These are phyloP conservation scores for Acronicta leporina DNA, from an alignment of 2,888 invertebrate species.

Conservation along the genomic window DNA sequence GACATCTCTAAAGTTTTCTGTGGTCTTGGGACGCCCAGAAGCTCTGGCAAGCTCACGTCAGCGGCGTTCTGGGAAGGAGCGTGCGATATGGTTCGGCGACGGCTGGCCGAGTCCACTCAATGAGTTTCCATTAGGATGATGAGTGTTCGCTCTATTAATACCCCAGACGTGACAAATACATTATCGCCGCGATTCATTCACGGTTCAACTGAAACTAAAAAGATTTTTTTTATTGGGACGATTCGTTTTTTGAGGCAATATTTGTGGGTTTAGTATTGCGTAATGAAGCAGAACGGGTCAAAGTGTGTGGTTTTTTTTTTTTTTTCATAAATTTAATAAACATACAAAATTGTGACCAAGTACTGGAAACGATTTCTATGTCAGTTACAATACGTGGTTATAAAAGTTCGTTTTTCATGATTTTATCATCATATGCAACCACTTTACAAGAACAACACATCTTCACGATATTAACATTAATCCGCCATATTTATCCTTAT, in stretches of 20 bases:
- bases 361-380: too few relatives aligned
- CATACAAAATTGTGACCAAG: too few relatives aligned
- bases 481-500: too few relatives aligned
- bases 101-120: constrained; percentile 56
- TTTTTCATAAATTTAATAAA: too few relatives aligned
- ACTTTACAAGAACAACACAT: too few relatives aligned
- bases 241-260: constrained; percentile 4
- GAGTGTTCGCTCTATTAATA: constrained; percentile 69
- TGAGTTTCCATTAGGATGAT: constrained; percentile 68
- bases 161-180: constrained; percentile 68
- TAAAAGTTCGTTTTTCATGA: too few relatives aligned
- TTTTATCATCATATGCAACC: too few relatives aligned
- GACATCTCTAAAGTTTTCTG: constrained; percentile 23
- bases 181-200: constrained; percentile 66
- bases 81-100: constrained; percentile 56
- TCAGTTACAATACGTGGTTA: too few relatives aligned
- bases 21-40: constrained; percentile 43
- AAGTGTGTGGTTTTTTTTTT: too few relatives aligned
- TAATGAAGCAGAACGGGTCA: too few relatives aligned
- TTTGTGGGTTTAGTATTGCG: background rate
- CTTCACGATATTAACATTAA: too few relatives aligned
- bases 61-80: constrained; percentile 61
- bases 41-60: constrained; percentile 61
- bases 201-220: constrained; percentile 53
- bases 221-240: constrained; percentile 33